phyloP scores from a whole-genome alignment of 2,113 vertebrate species.

The Seriola rivoliana region DNA sequence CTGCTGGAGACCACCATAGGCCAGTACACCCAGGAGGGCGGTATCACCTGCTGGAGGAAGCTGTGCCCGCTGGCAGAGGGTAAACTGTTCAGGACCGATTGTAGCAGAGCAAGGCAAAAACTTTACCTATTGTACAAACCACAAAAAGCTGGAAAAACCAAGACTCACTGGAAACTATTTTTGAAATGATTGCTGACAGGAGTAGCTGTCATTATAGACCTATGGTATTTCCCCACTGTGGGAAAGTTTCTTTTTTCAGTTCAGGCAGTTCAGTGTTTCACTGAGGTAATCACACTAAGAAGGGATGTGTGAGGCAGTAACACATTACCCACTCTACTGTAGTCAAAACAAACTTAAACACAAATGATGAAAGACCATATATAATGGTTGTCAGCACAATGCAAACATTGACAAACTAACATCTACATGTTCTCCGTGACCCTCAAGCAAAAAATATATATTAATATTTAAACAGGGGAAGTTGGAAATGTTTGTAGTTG shows the following conservation, averaged over 20 bases:
- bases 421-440: neutral
- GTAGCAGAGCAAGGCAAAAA: neutral
- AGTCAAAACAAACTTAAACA: neutral
- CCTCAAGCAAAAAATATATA: neutral
- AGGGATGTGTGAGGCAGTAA: neutral
- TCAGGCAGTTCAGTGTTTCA: too few relatives aligned
- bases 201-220: neutral
- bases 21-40: conserved; percentile 82
- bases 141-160: neutral
- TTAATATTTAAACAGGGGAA: neutral
- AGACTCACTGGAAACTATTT: too few relatives aligned
- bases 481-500: neutral
- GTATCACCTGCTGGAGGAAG: conserved; percentile 83
- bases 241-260: too few relatives aligned
- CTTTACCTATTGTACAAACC: neutral
- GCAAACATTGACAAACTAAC: conserved; percentile 19
- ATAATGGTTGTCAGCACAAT: neutral
- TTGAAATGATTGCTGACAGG: neutral
- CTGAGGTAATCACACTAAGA: too few relatives aligned
- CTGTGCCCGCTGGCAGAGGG: conserved; percentile 82
- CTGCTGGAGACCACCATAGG: conserved; percentile 81
- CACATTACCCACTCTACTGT: neutral
- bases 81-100: conserved; percentile 7
- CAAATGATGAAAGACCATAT: neutral
- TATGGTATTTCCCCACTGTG: neutral